Base-by-base conservation (phyloP, 1,140 invertebrate species). In the Pollicipes pollicipes region DNA sequence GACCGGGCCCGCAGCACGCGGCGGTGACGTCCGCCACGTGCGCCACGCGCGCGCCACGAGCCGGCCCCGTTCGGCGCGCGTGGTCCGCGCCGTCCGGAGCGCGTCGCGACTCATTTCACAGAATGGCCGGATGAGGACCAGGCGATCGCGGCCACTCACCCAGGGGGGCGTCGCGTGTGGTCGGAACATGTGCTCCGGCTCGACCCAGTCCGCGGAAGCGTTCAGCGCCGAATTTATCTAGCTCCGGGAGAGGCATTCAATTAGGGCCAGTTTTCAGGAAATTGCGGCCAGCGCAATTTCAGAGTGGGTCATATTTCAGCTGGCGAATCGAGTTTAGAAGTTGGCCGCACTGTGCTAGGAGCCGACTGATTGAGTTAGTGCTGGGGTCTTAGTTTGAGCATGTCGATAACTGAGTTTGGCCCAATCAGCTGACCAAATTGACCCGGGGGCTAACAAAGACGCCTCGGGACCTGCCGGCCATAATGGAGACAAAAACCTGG, bases 331-430 rank as follows among this genome's bases (percentile, higher is more conserved):
- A 58, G 45, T 58, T 58, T 58, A 21, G 45, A 58, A 58, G 45
- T 58, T 58, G 45, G 45, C 45, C 45, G 32, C 45, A 21, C 45
- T 24, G 45, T 3, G 2, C 45, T 2, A 24, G 13, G 10, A 21
- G 45, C 45, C 45, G 45, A 24, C 45, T 58, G 45, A 58, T 58
- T 58, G 45, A 58, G 45, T 58, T 58, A 58, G 45, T 58, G 45
- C 45, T 58, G 45, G 45, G 45, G 45, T 58, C 45, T 58, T 58
- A 58, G 45, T 58, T 58, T 58, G 45, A 58, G 45, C 45, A 58
- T 58, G 45, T 58, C 45, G 45, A 58, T 58, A 58, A 58, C 45
- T 21, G 17, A 58, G 45, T 58, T 58, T 58, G 13, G 17, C 13
- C 45, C 45, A 58, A 58, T 58, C 45, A 58, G 45, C 13, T 58